phyloP scores from a whole-genome alignment of 1,140 invertebrate genomes.

The Eumeta japonica region DNA sequence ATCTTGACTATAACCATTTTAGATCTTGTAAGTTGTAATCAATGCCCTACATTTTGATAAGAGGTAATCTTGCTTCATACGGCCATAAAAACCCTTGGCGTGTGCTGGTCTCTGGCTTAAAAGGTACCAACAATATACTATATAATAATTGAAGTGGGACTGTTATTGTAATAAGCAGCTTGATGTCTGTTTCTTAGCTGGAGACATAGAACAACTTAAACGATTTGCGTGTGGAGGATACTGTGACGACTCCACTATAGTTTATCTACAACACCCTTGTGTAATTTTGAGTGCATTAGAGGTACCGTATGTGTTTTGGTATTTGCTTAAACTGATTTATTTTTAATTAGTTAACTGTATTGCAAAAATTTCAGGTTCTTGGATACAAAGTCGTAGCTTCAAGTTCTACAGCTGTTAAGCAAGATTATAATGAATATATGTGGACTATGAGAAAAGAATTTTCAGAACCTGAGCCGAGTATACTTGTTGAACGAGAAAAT shows the following conservation, averaged over 20 bases:
- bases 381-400: conserved; percentile 84
- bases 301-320: conserved; percentile 54
- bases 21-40: too few species aligned
- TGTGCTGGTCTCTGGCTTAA: conserved; percentile 79
- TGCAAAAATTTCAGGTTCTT: conserved; percentile 60
- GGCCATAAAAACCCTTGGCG: conserved; percentile 81
- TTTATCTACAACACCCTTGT: conserved; percentile 82
- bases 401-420: conserved; percentile 78
- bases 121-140: conserved; percentile 58
- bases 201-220: conserved; percentile 76
- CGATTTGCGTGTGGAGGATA: conserved; percentile 79
- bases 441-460: conserved; percentile 90
- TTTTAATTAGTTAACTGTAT: conserved; percentile 4
- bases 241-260: conserved; percentile 76
- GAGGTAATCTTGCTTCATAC: conserved; percentile 82
- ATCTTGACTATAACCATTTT: too few species aligned
- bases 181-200: conserved; percentile 58
- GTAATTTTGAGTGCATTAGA: conserved; percentile 82
- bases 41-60: conserved; percentile 86
- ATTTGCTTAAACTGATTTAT: conserved; percentile 10
- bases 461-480: conserved; percentile 71
- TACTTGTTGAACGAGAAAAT: conserved; percentile 61
- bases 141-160: not conserved
- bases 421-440: conserved; percentile 86
- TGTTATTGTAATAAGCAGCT: not conserved